phyloP scores from a whole-genome alignment of 1,140 invertebrate genomes.

The Lerema accius region DNA sequence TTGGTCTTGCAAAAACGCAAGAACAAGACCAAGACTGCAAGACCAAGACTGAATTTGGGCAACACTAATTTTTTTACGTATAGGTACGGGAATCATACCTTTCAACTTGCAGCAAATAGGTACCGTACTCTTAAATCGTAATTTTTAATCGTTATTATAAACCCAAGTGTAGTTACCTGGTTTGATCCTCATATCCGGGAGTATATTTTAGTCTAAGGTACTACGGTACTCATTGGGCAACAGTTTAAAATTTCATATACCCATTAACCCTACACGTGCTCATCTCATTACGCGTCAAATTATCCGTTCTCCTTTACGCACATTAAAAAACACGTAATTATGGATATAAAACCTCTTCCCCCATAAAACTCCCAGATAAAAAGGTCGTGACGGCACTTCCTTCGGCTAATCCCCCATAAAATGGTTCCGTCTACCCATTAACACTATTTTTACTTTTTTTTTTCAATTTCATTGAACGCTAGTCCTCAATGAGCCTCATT shows the following conservation, averaged over 20 bases:
- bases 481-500: slow-evolving; percentile 58
- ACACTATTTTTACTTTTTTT: slow-evolving; percentile 56
- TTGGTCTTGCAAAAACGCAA: too few species aligned
- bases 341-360: slow-evolving; percentile 58
- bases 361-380: slow-evolving; percentile 55
- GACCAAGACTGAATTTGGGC: too few species aligned
- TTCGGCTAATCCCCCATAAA: slow-evolving; percentile 51
- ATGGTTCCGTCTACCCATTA: slow-evolving; percentile 50
- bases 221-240: slow-evolving; percentile 6
- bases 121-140: too few species aligned
- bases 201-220: slow-evolving; percentile 16
- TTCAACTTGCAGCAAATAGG: too few species aligned
- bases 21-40: too few species aligned
- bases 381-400: slow-evolving; percentile 55
- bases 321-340: slow-evolving; percentile 54
- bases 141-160: too few species aligned
- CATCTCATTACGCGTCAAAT: slow-evolving; percentile 41
- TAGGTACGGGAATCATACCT: too few species aligned
- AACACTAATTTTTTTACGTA: too few species aligned
- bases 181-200: not conserved
- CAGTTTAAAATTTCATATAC: slow-evolving; percentile 28
- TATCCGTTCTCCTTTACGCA: slow-evolving; percentile 47
- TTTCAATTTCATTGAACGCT: slow-evolving; percentile 53
- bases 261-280: slow-evolving; percentile 38
- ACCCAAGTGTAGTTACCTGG: not conserved